Conservation (phyloP, 2,113 vertebrate species). For the human (Homo sapiens) region DNA sequence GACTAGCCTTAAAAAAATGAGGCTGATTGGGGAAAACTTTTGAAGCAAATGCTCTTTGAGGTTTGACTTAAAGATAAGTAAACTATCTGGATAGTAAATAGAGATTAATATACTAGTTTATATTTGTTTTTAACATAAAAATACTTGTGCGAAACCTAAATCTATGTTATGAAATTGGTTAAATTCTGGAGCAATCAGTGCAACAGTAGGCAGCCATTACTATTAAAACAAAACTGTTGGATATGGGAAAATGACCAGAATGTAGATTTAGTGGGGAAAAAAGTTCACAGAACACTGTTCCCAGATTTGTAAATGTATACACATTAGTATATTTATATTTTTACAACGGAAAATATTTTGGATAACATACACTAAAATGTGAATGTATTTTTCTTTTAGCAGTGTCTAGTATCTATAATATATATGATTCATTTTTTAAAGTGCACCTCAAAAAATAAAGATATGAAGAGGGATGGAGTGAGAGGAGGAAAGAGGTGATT, state of each 20-base stretch:
- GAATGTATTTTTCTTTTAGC: not conserved
- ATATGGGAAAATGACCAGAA: not conserved
- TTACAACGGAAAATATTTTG: not conserved
- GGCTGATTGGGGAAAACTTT: not conserved
- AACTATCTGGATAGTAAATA: not conserved
- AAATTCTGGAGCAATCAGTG: not conserved
- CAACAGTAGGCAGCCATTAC: not conserved
- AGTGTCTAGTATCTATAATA: not conserved
- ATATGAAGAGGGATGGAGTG: not conserved
- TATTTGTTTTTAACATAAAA: conserved; percentile 19
- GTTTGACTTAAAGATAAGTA: not conserved
- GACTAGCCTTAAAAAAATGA: not conserved
- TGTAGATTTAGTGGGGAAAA: not conserved
- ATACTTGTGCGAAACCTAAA: not conserved
- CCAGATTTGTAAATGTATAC: not conserved
- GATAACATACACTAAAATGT: not conserved
- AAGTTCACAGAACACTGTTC: not conserved
- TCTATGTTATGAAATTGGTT: not conserved
- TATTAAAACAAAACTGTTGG: not conserved
- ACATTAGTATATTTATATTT: not conserved
- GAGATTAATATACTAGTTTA: not conserved
- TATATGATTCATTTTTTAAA: conserved; percentile 13
- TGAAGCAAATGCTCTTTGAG: conserved; percentile 4
- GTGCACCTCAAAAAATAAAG: not conserved
- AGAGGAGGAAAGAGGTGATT: not conserved